Evolutionary conservation across 2,797 vertebrate species (phyloP).

Genomic region (Phaenicophaeus curvirostris): DNA sequence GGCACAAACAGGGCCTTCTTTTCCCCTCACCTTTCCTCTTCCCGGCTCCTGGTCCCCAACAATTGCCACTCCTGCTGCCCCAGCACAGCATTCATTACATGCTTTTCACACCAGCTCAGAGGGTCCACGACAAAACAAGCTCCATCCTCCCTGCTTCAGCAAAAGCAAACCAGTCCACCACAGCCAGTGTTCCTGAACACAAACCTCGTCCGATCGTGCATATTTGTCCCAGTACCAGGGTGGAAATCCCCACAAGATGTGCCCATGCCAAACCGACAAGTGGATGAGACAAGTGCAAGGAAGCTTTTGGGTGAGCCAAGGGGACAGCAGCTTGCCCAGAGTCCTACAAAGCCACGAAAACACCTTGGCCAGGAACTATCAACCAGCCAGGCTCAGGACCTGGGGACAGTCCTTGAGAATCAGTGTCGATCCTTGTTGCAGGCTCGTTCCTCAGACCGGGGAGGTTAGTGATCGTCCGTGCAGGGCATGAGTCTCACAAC

Average conservation of each 20-base stretch:
- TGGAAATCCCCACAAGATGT: neutral
- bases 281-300: neutral
- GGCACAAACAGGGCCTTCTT: neutral
- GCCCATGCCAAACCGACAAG: neutral
- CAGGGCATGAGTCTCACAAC: neutral
- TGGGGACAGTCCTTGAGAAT: neutral
- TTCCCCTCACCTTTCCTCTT: neutral
- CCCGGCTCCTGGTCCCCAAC: neutral
- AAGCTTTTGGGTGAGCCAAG: slow-evolving; percentile 15
- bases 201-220: neutral
- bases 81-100: neutral
- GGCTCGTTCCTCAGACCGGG: neutral
- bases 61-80: neutral
- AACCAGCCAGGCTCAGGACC: neutral
- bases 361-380: neutral
- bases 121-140: neutral
- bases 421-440: neutral
- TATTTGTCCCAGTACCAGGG: neutral
- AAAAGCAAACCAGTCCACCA: neutral
- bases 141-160: neutral
- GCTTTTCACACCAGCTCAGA: neutral
- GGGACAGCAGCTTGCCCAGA: neutral
- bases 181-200: neutral
- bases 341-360: neutral
- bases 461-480: neutral